Conservation (phyloP, 2,888 invertebrate species). For the Liodrosophila aerea region DNA sequence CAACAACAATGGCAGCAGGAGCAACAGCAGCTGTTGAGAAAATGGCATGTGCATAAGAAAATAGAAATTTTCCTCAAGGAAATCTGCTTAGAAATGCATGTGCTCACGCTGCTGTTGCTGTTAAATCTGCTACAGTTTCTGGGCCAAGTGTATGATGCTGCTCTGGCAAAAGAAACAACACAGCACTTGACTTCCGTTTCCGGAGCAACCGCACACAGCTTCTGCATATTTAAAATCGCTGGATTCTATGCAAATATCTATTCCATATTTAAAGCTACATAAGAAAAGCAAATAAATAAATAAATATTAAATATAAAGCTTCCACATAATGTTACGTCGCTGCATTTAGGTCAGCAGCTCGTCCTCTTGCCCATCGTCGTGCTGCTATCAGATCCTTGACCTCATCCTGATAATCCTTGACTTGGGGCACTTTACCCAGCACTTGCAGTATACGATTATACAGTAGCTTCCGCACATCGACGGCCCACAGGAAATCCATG, state of each 20-base stretch:
- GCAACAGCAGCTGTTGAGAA: slow-evolving; percentile 57
- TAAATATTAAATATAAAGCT: slow-evolving; percentile 41
- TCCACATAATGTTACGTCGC: background rate
- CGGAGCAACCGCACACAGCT: slow-evolving; percentile 35
- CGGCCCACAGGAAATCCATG: slow-evolving; percentile 87
- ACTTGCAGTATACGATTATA: slow-evolving; percentile 82
- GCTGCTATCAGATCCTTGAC: slow-evolving; percentile 1
- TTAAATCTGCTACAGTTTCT: slow-evolving; percentile 58
- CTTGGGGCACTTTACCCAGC: slow-evolving; percentile 53
- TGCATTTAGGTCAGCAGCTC: slow-evolving; percentile 13
- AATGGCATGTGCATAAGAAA: slow-evolving; percentile 68
- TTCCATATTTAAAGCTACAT: slow-evolving; percentile 51
- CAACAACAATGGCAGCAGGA: slow-evolving; percentile 14
- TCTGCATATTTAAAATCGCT: slow-evolving; percentile 49
- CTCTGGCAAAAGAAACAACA: slow-evolving; percentile 41
- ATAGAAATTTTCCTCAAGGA: slow-evolving; percentile 66
- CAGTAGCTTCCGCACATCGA: slow-evolving; percentile 83
- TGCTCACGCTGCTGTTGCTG: slow-evolving; percentile 32
- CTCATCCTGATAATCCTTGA: slow-evolving; percentile 29
- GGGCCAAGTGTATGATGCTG: slow-evolving; percentile 53
- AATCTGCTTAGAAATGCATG: slow-evolving; percentile 70
- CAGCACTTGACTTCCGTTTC: slow-evolving; percentile 72
- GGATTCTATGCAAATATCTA: slow-evolving; percentile 58
- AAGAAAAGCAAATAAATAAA: slow-evolving; percentile 58
- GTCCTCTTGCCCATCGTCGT: background rate